Evolutionary conservation across 2,797 vertebrate genomes (phyloP).

Genomic region (Acropternis orthonyx): DNA sequence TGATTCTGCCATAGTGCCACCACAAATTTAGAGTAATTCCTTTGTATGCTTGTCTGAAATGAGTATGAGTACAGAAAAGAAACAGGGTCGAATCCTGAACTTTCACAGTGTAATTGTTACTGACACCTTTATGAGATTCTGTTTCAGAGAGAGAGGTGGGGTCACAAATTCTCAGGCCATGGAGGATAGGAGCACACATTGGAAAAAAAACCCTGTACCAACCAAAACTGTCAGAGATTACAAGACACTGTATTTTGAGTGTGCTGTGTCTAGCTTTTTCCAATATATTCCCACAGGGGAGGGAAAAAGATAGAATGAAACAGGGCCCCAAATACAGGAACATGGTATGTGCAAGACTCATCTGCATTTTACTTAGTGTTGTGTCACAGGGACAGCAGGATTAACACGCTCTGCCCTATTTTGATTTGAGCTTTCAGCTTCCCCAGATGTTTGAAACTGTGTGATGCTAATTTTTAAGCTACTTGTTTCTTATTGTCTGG

Average conservation of each 20-base stretch:
- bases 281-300: neutral
- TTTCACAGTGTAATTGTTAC: neutral
- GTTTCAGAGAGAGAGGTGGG: neutral
- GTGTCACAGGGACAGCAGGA: neutral
- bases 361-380: constrained; percentile 14
- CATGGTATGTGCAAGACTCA: neutral
- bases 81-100: neutral
- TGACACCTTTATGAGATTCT: neutral
- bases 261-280: neutral
- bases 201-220: neutral
- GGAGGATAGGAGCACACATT: neutral
- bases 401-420: constrained; percentile 11
- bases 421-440: neutral
- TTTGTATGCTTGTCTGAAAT: constrained; percentile 27
- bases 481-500: constrained; percentile 11
- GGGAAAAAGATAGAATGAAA: neutral
- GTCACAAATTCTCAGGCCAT: neutral
- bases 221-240: neutral
- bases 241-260: neutral
- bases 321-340: neutral
- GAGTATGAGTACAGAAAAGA: neutral
- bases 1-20: constrained; percentile 34
- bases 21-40: constrained; percentile 28
- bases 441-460: constrained; percentile 42
- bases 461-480: constrained; percentile 38